A percentile compares a stretch with the other conserved stretches of the same genome.
phyloP scores from a whole-genome alignment of 2,113 vertebrate species.

The Pseudorectes ferrugineus region DNA sequence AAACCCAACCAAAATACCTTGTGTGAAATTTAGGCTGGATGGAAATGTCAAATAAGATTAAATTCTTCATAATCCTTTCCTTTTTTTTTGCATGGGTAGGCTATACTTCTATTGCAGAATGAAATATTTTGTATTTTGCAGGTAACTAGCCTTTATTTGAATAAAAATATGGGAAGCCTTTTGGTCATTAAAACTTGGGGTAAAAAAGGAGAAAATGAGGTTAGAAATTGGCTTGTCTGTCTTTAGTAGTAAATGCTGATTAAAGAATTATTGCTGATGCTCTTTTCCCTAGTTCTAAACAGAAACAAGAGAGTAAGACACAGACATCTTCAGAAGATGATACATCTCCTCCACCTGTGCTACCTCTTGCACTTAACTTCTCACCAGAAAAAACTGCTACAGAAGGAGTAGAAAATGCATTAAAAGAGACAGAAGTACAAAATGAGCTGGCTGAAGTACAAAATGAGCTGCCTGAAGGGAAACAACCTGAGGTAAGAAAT shows the following conservation, averaged over 20 bases:
- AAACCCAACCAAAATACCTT: neutral
- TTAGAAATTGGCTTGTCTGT: neutral
- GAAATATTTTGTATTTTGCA: neutral
- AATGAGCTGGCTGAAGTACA: neutral
- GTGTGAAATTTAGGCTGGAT: neutral
- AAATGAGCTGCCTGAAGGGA: neutral
- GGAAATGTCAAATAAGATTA: neutral
- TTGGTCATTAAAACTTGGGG: neutral
- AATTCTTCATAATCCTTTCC: neutral
- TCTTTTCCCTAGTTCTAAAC: slow-evolving; percentile 16
- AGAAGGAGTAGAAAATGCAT: neutral
- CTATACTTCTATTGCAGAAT: neutral
- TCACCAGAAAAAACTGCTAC: slow-evolving; percentile 65
- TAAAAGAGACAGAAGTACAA: neutral
- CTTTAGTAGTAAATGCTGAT: neutral
- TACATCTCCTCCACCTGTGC: neutral
- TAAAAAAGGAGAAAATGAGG: neutral
- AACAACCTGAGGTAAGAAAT: slow-evolving; percentile 41
- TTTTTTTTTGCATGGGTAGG: neutral
- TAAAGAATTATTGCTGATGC: neutral
- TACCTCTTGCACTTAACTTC: slow-evolving; percentile 69
- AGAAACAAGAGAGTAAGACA: neutral
- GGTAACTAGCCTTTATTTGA: neutral
- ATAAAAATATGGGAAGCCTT: neutral
- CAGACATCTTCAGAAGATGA: neutral